A percentile compares a stretch with the other conserved stretches of the same genome.
These are phyloP conservation scores for Tinamus guttatus DNA, from an alignment of 2,113 vertebrate genomes.

Conservation along the genomic window DNA sequence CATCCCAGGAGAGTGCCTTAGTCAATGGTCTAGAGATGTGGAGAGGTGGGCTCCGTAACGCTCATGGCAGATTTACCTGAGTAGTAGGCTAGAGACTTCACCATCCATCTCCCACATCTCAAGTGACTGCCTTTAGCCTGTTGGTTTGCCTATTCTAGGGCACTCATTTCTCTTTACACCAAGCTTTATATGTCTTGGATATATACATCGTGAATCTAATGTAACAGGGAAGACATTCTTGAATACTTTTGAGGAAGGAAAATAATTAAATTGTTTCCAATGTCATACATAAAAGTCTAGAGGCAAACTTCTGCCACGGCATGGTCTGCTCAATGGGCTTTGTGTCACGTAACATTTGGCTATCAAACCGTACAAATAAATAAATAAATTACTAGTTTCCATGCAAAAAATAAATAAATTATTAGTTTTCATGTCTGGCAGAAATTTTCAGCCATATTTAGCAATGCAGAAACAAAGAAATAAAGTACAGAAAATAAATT, in stretches of 20 bases:
- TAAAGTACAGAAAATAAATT: background rate
- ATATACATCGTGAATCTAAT: background rate
- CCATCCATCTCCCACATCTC: rapidly evolving
- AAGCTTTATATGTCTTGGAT: rapidly evolving
- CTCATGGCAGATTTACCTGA: background rate
- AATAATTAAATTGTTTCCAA: background rate
- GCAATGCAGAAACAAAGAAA: background rate
- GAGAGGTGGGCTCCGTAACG: background rate
- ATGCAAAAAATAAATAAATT: background rate
- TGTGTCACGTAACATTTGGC: background rate
- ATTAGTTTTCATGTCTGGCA: background rate
- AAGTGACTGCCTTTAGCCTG: background rate
- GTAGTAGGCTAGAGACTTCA: background rate
- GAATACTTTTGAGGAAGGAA: background rate
- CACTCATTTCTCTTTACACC: background rate
- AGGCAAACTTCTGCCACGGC: background rate
- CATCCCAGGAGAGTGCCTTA: background rate
- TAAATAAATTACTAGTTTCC: background rate
- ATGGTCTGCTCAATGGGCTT: background rate
- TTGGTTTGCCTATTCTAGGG: background rate
- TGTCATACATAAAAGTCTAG: background rate
- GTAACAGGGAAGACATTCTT: background rate
- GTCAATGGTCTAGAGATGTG: background rate
- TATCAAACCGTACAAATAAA: background rate
- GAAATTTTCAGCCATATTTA: background rate